A percentile compares a stretch with the other conserved stretches of the same genome.
These are phyloP conservation scores for Xyrauchen texanus DNA, from an alignment of 2,113 vertebrate species.

Conservation along the genomic window DNA sequence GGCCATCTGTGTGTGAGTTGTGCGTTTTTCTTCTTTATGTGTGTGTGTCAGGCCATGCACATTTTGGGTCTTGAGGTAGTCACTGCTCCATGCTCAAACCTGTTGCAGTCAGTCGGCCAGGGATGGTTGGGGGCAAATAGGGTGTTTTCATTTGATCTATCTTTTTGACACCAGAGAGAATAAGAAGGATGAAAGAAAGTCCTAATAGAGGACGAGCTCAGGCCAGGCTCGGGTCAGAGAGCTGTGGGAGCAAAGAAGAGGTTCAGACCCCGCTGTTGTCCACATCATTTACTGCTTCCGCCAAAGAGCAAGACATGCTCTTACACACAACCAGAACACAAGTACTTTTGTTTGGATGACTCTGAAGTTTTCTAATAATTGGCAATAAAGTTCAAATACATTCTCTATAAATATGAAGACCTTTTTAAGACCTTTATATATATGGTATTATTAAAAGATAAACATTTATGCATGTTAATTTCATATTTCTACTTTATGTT, in stretches of 20 bases:
- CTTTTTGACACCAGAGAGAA: slow-evolving; percentile 79
- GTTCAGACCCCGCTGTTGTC: slow-evolving; percentile 49
- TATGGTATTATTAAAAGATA: too few species aligned
- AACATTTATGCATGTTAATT: too few species aligned
- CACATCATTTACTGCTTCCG: slow-evolving; percentile 44
- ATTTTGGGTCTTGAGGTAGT: slow-evolving; percentile 61
- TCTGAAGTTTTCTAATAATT: background rate
- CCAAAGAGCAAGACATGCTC: slow-evolving; percentile 7
- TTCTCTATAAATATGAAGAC: background rate
- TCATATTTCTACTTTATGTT: too few species aligned
- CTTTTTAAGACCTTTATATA: too few species aligned
- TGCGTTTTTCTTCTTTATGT: slow-evolving; percentile 55
- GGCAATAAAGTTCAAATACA: background rate
- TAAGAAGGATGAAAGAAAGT: slow-evolving; percentile 55
- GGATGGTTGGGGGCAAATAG: slow-evolving; percentile 59
- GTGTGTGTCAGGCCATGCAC: background rate
- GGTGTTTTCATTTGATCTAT: slow-evolving; percentile 74
- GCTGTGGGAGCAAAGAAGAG: slow-evolving; percentile 47
- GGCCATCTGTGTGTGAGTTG: slow-evolving; percentile 75
- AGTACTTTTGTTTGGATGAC: slow-evolving; percentile 6
- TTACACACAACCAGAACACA: slow-evolving; percentile 20
- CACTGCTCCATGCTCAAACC: slow-evolving; percentile 72
- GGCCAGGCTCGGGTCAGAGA: slow-evolving; percentile 50
- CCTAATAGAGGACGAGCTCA: slow-evolving; percentile 29
- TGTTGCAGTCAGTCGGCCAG: slow-evolving; percentile 80